Percentiles rank a stretch among this genome's conserved stretches.
Evolutionary conservation across 2,797 vertebrate species (phyloP).

Genomic region (Enteromius mattozi): DNA sequence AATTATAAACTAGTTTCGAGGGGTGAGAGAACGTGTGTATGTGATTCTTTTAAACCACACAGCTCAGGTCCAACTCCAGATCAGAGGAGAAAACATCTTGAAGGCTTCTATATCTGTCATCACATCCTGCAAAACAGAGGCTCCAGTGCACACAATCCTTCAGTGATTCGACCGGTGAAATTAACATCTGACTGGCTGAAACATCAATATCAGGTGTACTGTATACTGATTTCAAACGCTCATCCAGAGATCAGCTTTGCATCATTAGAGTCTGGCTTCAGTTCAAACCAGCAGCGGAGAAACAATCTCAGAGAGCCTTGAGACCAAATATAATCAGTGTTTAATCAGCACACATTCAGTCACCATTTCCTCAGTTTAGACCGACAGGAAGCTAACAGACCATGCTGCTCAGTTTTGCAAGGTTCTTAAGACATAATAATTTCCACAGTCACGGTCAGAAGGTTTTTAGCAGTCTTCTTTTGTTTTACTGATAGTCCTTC

Average conservation of each 20-base stretch:
- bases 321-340: background rate
- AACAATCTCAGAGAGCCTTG: background rate
- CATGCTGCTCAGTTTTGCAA: background rate
- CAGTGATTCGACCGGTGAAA: background rate
- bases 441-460: background rate
- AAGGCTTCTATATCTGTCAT: background rate
- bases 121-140: background rate
- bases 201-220: background rate
- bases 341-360: slow-evolving; percentile 15
- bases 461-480: background rate
- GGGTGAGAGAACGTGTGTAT: background rate
- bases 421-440: background rate
- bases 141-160: background rate
- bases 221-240: background rate
- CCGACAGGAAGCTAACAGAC: background rate
- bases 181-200: background rate
- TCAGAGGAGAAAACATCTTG: slow-evolving; percentile 14
- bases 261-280: slow-evolving; percentile 6
- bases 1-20: slow-evolving; percentile 7
- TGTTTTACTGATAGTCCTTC: background rate
- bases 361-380: background rate
- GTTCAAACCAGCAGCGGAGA: background rate
- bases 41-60: slow-evolving; percentile 15
- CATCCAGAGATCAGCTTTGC: slow-evolving; percentile 2
- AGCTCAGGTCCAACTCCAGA: slow-evolving; percentile 1